phyloP scores from a whole-genome alignment of 2,888 invertebrate species.

The Dicranocentrus wangi region DNA sequence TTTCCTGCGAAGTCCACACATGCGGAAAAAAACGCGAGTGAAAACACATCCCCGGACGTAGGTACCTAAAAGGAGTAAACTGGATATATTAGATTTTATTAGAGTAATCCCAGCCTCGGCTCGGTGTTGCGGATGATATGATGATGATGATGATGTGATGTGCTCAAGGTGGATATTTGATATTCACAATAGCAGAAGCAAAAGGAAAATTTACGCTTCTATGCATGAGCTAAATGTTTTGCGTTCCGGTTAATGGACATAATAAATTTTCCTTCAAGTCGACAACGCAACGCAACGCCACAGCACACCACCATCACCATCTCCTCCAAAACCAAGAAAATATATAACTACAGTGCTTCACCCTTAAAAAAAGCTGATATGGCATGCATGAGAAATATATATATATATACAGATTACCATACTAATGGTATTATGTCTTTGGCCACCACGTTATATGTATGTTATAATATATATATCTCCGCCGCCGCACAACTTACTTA shows the following conservation, averaged over 20 bases:
- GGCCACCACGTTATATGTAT: too few species aligned
- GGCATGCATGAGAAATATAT: too few species aligned
- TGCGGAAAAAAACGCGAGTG: too few species aligned
- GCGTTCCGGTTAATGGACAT: slow-evolving; percentile 72
- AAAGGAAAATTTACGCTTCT: slow-evolving; percentile 70
- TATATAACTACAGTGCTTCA: too few species aligned
- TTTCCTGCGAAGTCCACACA: too few species aligned
- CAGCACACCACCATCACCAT: neutral
- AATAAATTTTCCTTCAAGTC: slow-evolving; percentile 68
- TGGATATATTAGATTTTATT: neutral
- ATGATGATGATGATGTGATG: slow-evolving; percentile 8
- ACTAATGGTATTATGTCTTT: too few species aligned
- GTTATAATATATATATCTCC: too few species aligned
- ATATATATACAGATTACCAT: too few species aligned
- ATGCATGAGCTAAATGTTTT: slow-evolving; percentile 72
- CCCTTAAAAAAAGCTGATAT: too few species aligned
- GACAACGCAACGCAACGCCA: neutral
- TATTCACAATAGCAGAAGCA: slow-evolving; percentile 70
- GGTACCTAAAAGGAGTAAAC: too few species aligned
- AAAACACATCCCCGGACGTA: too few species aligned
- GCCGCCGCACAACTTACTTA: too few species aligned
- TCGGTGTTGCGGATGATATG: neutral
- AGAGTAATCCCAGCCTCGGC: neutral
- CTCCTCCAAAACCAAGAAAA: neutral
- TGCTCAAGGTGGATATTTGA: slow-evolving; percentile 67